Percentiles rank a stretch among this genome's conserved stretches.
Evolutionary conservation across 1,140 invertebrate species (phyloP).

Genomic region (Ephestia elutella): DNA sequence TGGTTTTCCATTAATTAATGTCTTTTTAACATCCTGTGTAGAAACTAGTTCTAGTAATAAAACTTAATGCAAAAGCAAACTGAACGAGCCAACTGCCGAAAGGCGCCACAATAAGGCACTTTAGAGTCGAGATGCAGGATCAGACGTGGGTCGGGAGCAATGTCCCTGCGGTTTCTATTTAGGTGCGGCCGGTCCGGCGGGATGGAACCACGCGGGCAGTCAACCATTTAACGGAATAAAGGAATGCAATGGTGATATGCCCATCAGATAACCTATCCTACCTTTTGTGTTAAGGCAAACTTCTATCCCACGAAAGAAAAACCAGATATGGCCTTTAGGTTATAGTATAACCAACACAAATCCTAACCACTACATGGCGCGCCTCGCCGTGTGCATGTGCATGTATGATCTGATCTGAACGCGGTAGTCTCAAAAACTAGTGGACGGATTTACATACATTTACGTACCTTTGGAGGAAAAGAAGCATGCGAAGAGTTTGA

Average conservation of each 20-base stretch:
- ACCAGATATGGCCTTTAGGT: too few relatives aligned
- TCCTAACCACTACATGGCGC: too few relatives aligned
- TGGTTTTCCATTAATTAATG: background rate
- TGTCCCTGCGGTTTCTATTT: constrained; percentile 73
- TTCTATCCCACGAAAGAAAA: too few relatives aligned
- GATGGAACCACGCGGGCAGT: constrained; percentile 57
- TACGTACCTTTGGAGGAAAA: too few relatives aligned
- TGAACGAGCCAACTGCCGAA: constrained; percentile 18
- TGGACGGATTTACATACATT: too few relatives aligned
- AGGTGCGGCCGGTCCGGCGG: constrained; percentile 66
- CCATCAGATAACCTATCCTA: constrained; percentile 12
- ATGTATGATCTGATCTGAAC: too few relatives aligned
- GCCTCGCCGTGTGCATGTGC: too few relatives aligned
- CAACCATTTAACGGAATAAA: constrained; percentile 56
- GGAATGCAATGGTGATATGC: constrained; percentile 47
- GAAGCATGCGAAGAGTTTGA: background rate
- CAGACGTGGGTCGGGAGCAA: constrained; percentile 60
- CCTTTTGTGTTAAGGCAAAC: background rate
- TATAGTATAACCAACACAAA: too few relatives aligned
- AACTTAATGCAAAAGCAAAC: background rate
- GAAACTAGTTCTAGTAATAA: background rate
- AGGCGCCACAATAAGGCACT: constrained; percentile 55
- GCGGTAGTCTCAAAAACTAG: too few relatives aligned
- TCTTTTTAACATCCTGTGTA: background rate
- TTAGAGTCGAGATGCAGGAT: constrained; percentile 51